Percentiles rank a stretch among this genome's conserved stretches.
phyloP scores from a whole-genome alignment of 2,888 invertebrate species.

The Yponomeuta cagnagella region DNA sequence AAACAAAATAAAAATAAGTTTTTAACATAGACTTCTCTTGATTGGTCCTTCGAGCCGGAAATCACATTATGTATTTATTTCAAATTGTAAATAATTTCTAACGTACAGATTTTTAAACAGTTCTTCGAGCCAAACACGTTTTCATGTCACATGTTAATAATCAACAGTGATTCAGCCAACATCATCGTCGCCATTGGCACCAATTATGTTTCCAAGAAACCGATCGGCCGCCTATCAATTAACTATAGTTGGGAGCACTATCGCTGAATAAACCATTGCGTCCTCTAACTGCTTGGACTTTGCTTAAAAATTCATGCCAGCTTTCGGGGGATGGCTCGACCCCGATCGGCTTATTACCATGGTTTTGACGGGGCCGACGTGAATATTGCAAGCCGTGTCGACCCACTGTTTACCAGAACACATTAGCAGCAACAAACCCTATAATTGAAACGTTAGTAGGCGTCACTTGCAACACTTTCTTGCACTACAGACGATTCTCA shows the following conservation, averaged over 20 bases:
- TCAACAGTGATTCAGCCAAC: not conserved
- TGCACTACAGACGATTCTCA: not conserved
- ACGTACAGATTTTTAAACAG: no score
- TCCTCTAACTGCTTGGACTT: conserved; percentile 8
- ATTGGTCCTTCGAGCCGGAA: not conserved
- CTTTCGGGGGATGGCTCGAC: conserved; percentile 11
- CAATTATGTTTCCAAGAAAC: conserved; percentile 7
- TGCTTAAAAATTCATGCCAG: conserved; percentile 12
- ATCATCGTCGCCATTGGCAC: not conserved
- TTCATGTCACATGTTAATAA: not conserved
- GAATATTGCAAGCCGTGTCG: conserved; percentile 10
- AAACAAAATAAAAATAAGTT: conserved; percentile 27
- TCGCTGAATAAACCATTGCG: conserved; percentile 14
- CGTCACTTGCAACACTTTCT: conserved; percentile 8
- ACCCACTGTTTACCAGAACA: not conserved
- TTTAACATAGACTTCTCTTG: conserved; percentile 24
- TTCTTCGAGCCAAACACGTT: not conserved
- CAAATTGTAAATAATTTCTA: no score
- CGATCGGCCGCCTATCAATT: conserved; percentile 2
- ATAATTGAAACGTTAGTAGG: not conserved
- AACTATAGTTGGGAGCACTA: conserved; percentile 8
- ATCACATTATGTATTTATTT: not conserved
- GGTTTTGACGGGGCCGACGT: not conserved
- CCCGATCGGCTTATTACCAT: conserved; percentile 2
- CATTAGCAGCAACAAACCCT: not conserved